phyloP scores from a whole-genome alignment of 2,113 vertebrate species.

The Gadus macrocephalus region DNA sequence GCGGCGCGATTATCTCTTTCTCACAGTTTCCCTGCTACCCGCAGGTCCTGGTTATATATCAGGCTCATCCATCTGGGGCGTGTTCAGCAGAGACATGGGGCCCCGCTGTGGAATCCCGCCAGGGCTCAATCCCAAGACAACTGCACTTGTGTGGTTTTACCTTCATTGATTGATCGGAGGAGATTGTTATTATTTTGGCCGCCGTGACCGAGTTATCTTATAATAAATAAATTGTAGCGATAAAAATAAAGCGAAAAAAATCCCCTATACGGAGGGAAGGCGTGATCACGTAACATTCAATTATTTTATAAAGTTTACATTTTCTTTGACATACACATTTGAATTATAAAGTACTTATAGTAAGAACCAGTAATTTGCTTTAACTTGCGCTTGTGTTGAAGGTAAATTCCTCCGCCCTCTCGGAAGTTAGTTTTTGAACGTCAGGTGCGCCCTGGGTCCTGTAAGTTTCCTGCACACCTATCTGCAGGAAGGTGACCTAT shows the following conservation, averaged over 20 bases:
- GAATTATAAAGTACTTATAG: no score
- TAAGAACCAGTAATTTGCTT: no score
- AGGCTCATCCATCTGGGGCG: slow-evolving; percentile 77
- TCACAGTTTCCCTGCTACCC: slow-evolving; percentile 63
- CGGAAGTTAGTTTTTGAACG: neutral
- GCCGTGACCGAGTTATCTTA: slow-evolving; percentile 3
- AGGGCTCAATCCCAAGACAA: slow-evolving; percentile 50
- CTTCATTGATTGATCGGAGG: slow-evolving; percentile 43
- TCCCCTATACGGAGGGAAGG: no score
- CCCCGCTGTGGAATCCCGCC: slow-evolving; percentile 65
- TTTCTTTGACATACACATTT: no score
- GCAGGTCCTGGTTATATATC: slow-evolving; percentile 71
- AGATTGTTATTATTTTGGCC: slow-evolving; percentile 17
- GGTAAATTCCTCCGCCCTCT: no score
- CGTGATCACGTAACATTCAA: no score
- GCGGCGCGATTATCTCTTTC: slow-evolving; percentile 53
- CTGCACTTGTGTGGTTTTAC: slow-evolving; percentile 39
- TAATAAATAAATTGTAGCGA: neutral
- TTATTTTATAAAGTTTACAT: no score
- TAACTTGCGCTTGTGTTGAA: no score
- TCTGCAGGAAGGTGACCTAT: neutral
- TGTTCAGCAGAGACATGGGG: slow-evolving; percentile 71
- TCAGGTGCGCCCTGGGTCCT: neutral
- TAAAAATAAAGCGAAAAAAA: neutral
- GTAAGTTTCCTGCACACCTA: neutral